These are phyloP conservation scores for Chelidonichthys spinosus DNA, from an alignment of 2,797 vertebrate species.

Conservation along the genomic window DNA sequence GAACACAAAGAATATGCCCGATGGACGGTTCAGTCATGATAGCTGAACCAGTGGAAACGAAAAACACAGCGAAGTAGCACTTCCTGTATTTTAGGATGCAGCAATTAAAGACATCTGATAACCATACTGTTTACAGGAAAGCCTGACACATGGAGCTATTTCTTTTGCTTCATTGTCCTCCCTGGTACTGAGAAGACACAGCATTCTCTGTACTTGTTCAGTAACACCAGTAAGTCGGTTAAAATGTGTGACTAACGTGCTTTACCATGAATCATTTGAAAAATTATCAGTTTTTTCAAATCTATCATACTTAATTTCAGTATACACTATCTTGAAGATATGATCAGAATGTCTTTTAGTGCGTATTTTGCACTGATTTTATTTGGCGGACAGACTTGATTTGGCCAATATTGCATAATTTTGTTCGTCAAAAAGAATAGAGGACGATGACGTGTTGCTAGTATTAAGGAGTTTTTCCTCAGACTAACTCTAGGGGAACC, in stretches of 20 bases:
- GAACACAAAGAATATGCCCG: neutral
- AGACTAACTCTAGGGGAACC: neutral
- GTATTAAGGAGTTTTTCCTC: neutral
- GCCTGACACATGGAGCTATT: constrained; percentile 24
- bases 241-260: neutral
- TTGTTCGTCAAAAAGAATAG: neutral
- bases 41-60: constrained; percentile 59
- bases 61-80: constrained; percentile 51
- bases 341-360: neutral
- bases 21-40: neutral
- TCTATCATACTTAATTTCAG: neutral
- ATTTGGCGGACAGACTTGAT: neutral
- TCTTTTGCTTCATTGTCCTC: neutral
- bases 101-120: neutral
- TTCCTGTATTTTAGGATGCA: constrained; percentile 69
- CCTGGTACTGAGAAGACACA: constrained; percentile 18
- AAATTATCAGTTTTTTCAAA: neutral
- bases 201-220: constrained; percentile 4
- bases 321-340: neutral
- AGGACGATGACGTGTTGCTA: constrained; percentile 1
- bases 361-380: neutral
- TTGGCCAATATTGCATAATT: neutral
- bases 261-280: neutral
- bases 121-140: neutral
- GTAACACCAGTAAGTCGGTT: neutral